phyloP scores from a whole-genome alignment of 2,113 vertebrate species.

The Galeopterus variegatus region DNA sequence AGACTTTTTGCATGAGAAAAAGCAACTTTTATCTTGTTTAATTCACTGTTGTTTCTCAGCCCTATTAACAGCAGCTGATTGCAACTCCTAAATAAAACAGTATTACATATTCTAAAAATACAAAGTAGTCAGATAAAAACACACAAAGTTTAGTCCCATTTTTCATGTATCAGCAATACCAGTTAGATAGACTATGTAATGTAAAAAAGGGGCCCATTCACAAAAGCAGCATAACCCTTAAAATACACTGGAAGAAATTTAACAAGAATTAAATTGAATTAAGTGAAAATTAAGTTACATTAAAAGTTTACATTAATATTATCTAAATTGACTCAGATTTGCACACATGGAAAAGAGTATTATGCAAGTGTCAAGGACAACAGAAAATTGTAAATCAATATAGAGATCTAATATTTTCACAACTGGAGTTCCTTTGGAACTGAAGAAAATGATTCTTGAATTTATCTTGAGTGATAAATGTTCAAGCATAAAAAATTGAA shows the following conservation, averaged over 20 bases:
- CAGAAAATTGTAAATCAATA: background rate
- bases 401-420: background rate
- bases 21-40: background rate
- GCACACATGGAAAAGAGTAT: background rate
- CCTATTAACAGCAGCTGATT: background rate
- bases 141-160: background rate
- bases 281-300: background rate
- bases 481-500: background rate
- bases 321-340: background rate
- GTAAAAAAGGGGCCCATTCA: background rate
- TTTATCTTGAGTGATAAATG: background rate
- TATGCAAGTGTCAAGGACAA: background rate
- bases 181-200: background rate
- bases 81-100: background rate
- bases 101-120: background rate
- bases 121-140: background rate
- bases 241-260: background rate
- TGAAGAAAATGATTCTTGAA: background rate
- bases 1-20: background rate
- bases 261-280: background rate
- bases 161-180: background rate
- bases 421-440: constrained; percentile 3
- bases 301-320: background rate
- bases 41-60: background rate
- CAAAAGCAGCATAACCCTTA: background rate